These are phyloP conservation scores for Mermis nigrescens DNA, from an alignment of 2,888 invertebrate genomes.

Conservation along the genomic window DNA sequence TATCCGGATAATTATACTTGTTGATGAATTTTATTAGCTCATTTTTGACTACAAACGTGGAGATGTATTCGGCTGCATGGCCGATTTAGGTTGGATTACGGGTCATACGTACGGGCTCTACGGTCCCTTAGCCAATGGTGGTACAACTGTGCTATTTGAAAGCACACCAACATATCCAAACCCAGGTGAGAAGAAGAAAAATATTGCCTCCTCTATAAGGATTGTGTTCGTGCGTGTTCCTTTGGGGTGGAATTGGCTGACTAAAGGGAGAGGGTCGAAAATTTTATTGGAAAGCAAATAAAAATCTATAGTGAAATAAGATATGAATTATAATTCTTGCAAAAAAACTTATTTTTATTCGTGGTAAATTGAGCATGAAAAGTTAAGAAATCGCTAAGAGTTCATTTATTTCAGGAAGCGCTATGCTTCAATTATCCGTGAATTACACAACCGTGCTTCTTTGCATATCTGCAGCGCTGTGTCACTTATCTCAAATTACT, in stretches of 20 bases:
- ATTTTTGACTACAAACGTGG: constrained; percentile 36
- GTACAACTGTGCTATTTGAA: constrained; percentile 39
- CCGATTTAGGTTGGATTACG: constrained; percentile 40
- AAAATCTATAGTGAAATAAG: no score
- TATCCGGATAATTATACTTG: neutral
- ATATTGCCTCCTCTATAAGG: no score
- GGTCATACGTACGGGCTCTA: constrained; percentile 38
- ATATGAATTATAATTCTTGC: no score
- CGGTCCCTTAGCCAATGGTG: constrained; percentile 40
- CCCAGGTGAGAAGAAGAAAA: constrained; percentile 35
- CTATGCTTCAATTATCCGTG: no score
- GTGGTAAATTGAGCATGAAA: no score
- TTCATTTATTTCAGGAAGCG: no score
- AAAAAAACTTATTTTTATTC: no score
- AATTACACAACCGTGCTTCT: no score
- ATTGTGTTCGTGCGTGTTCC: neutral
- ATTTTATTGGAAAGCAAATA: no score
- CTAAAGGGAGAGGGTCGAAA: neutral
- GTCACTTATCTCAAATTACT: no score
- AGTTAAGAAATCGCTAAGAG: no score
- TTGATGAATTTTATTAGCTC: constrained; percentile 25
- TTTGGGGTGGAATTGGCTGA: neutral
- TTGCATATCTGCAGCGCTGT: no score
- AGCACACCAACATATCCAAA: constrained; percentile 39
- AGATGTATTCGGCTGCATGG: constrained; percentile 39